These are phyloP conservation scores for Listronotus oregonensis DNA, from an alignment of 1,140 invertebrate species.

Conservation along the genomic window DNA sequence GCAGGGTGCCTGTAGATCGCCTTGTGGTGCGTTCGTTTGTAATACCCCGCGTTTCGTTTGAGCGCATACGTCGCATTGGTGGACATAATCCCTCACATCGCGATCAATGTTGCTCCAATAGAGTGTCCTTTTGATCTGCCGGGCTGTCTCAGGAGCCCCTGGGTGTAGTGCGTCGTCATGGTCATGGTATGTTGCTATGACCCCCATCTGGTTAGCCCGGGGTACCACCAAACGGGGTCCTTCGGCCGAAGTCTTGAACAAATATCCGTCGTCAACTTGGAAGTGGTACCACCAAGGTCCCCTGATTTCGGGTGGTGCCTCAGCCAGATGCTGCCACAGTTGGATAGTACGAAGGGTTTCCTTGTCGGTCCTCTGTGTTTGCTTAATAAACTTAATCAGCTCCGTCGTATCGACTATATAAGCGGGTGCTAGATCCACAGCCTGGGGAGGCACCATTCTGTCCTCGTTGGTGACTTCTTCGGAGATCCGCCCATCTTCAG, in stretches of 20 bases:
- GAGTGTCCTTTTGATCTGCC: neutral
- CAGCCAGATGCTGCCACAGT: neutral
- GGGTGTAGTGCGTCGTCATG: neutral
- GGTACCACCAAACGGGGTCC: neutral
- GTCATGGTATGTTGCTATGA: neutral
- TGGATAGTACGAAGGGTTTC: neutral
- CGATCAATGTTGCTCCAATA: neutral
- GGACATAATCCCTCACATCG: no score
- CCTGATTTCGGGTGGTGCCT: neutral
- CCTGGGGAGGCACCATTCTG: no score
- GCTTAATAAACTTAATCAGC: neutral
- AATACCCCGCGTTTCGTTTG: neutral
- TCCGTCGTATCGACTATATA: no score
- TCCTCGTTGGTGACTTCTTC: no score
- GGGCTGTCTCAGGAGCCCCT: no score
- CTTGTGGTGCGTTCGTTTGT: no score
- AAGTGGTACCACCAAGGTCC: no score
- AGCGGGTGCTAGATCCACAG: no score
- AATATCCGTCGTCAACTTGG: neutral
- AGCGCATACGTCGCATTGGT: no score
- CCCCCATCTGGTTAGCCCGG: no score
- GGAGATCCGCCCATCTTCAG: no score
- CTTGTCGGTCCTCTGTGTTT: conserved; percentile 10
- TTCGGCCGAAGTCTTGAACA: neutral
- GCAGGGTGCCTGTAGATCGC: neutral